Evolutionary conservation across 2,888 invertebrate genomes (phyloP).

Genomic region (Euzophera pinguis): DNA sequence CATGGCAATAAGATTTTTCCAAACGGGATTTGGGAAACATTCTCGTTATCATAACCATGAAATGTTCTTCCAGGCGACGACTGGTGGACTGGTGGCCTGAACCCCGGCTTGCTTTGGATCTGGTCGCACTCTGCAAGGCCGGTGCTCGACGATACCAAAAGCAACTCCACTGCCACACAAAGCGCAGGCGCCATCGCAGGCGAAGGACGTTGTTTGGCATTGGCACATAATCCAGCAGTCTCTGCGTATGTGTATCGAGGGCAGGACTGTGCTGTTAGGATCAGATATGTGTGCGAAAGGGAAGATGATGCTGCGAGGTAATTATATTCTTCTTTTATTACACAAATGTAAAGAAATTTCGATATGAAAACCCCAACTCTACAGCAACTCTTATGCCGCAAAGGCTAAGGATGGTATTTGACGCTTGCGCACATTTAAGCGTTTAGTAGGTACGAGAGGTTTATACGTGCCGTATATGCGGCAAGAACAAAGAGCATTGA

Average conservation of each 20-base stretch:
- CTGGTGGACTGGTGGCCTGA: conserved; percentile 91
- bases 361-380: too few species aligned
- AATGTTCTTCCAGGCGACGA: conserved; percentile 76
- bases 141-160: conserved; percentile 70
- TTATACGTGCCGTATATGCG: too few species aligned
- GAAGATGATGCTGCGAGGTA: conserved; percentile 63
- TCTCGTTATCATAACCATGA: too few species aligned
- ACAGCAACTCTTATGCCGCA: too few species aligned
- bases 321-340: background rate
- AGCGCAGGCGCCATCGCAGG: conserved; percentile 57
- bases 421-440: too few species aligned
- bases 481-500: too few species aligned
- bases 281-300: conserved; percentile 86
- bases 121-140: conserved; percentile 91
- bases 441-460: too few species aligned
- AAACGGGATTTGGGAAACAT: too few species aligned
- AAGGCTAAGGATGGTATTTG: too few species aligned
- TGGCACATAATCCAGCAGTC: conserved; percentile 82
- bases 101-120: conserved; percentile 92
- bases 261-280: conserved; percentile 84
- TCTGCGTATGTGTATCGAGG: conserved; percentile 84
- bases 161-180: conserved; percentile 12
- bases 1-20: too few species aligned
- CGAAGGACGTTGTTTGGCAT: conserved; percentile 85
- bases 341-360: too few species aligned